Base-by-base conservation (phyloP, 2,797 vertebrate genomes). In the Pristis pectinata region DNA sequence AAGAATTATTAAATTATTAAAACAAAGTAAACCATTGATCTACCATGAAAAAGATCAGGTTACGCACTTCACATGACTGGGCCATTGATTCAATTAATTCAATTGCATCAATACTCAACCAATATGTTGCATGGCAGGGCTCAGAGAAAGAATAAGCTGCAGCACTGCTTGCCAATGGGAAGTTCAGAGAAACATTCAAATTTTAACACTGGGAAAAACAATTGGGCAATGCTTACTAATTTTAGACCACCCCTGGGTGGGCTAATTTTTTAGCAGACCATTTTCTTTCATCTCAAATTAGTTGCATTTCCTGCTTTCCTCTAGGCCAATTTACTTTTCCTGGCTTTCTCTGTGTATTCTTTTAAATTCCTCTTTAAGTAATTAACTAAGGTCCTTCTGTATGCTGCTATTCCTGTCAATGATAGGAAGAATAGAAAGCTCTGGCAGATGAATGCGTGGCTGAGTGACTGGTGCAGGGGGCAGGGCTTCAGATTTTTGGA, bases 11-110 rank as follows among this genome's bases (percentile, higher is more conserved):
- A 53, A 56, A 74, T 74, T 19, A 74, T 74, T 94, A 34, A 94
- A 93, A 76, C 64, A n/a, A 53, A 76, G 41, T 44, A 74, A 94
- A 1, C 37, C 24, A 74, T 34, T 74, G 70, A 53, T 49, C 89
- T 10, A 44, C 10, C 67, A 76, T 34, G 67, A 76, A 53, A 53
- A 70, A 74, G 70, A 70, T 93, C 44, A 74, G 37, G 10, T 64
- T 37, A 70, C 89, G 67, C n/a, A 44, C 9, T 74, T 53, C 92
- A 93, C 41, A 53, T 11, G 27, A 49, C 27, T 74, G 72, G 67
- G 41, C 15, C 70, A 93, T 8, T 74, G 92, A 70, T 56, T 74
- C 27, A 94, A 93, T 93, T 67, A 93, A 74, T 93, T 44, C 92
- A 74, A 13, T 74, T 74, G 11, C 27, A 93, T 72, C 37, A 93